Percentiles rank a stretch among this genome's conserved stretches.
phyloP scores from a whole-genome alignment of 2,888 invertebrate species.

The Abrostola triplasia region DNA sequence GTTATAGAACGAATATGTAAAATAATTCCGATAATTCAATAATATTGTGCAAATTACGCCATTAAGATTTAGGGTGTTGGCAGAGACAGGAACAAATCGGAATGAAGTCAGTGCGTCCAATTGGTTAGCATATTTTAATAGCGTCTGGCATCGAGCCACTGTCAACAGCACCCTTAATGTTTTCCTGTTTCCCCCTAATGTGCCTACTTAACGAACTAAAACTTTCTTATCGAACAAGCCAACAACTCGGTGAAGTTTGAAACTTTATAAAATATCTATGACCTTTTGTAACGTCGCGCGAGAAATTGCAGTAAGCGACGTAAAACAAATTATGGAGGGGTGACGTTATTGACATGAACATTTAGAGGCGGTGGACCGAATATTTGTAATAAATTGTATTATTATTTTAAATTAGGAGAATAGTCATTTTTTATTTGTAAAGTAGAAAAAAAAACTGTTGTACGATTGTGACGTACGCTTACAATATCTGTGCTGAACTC shows the following conservation, averaged over 20 bases:
- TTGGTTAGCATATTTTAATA: slow-evolving; percentile 85
- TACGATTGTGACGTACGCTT: too few relatives aligned
- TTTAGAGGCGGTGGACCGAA: neutral
- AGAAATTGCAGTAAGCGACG: slow-evolving; percentile 56
- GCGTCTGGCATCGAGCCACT: slow-evolving; percentile 83
- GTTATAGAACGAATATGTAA: slow-evolving; percentile 10
- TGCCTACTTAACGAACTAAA: slow-evolving; percentile 85
- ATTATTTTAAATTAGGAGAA: too few relatives aligned
- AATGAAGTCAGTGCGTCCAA: slow-evolving; percentile 78
- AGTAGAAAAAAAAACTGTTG: too few relatives aligned
- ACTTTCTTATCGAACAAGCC: slow-evolving; percentile 85
- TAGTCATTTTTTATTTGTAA: too few relatives aligned
- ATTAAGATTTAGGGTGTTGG: slow-evolving; percentile 66
- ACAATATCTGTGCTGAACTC: too few relatives aligned
- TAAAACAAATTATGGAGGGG: slow-evolving; percentile 31
- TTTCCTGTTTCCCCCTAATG: slow-evolving; percentile 86
- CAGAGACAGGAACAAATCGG: slow-evolving; percentile 63
- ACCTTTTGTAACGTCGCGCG: slow-evolving; percentile 60
- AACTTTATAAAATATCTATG: slow-evolving; percentile 76
- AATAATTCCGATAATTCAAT: slow-evolving; percentile 69
- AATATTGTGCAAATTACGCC: slow-evolving; percentile 73
- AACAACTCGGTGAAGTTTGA: slow-evolving; percentile 75
- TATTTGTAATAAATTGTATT: neutral
- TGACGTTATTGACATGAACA: neutral
- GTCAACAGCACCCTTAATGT: slow-evolving; percentile 81